A percentile compares a stretch with the other conserved stretches of the same genome.
phyloP scores from a whole-genome alignment of 2,888 invertebrate species.

The Oligia strigilis region DNA sequence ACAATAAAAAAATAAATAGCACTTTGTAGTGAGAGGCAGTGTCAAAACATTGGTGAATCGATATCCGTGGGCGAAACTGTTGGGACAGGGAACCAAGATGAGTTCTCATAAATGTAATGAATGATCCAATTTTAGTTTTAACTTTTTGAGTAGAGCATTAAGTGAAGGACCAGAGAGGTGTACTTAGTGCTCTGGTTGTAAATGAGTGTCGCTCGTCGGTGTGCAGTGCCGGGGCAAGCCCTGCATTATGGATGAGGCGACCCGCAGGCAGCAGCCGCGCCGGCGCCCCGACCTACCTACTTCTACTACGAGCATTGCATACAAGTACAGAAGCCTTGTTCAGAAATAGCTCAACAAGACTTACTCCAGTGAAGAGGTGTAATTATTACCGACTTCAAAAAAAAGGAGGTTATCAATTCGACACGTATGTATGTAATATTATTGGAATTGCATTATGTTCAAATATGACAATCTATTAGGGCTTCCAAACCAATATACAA shows the following conservation, averaged over 20 bases:
- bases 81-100: background rate
- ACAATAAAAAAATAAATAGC: conserved; percentile 17
- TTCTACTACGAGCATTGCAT: conserved; percentile 7
- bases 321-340: conserved; percentile 8
- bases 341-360: background rate
- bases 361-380: background rate
- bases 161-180: background rate
- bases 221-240: background rate
- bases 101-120: background rate
- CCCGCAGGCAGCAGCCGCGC: conserved; percentile 22
- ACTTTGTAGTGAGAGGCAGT: conserved; percentile 30
- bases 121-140: background rate
- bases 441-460: too few relatives aligned
- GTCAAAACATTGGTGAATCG: conserved; percentile 31
- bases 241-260: conserved; percentile 56
- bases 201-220: background rate
- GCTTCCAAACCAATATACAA: too few relatives aligned
- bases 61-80: background rate
- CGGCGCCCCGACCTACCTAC: background rate
- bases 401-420: too few relatives aligned
- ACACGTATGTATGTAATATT: too few relatives aligned
- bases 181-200: conserved; percentile 11
- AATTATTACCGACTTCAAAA: background rate
- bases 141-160: background rate
- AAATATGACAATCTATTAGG: too few relatives aligned